Evolutionary conservation across 2,113 vertebrate genomes (phyloP), one percentile per base, ranked within the genome.

Genomic region (Pseudolaguvia tuberculata): DNA sequence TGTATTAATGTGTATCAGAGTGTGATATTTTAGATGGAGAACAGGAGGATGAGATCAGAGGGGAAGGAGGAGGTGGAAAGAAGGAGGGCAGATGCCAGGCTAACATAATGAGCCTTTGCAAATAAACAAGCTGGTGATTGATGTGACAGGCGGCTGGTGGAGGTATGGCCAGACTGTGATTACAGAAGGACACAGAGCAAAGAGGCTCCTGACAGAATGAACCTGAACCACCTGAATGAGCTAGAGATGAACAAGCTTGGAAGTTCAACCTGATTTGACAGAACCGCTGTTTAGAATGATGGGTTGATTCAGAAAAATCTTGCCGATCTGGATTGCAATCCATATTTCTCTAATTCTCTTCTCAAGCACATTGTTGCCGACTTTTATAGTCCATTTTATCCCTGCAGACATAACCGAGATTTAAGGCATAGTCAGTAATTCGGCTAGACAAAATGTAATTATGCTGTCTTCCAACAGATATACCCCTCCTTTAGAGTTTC

Each of bases 121-220:
- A 81, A 82, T 84, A 84, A 86, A 87, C 79, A 88, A 82, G 80
- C 55, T 20, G 72, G 67, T 87, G 82, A 85, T 77, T 82, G 82
- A 84, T 81, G 83, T 85, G 87, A 87, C 81, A 85, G 83, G 21
- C 71, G 62, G 79, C 76, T 75, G 21, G 72, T 80, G 75, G 73
- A 81, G 72, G 78, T 65, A 74, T 70, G 73, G 56, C 79, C 58
- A 73, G 74, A 78, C 84, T 73, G 77, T 73, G 75, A 78, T 81
- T 79, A 58, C 79, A 68, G 80, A 83, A 74, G 79, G 76, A 84
- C 72, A 68, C 72, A 74, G 80, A 81, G 77, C 78, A 50, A 85
- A 82, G 80, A 84, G 57, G 62, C 57, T 62, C 75, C 51, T 56
- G 35, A 74, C 47, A 68, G 47, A 68, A 55, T 42, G 66, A 47